Evolutionary conservation across 2,888 invertebrate genomes (phyloP), one percentile per base, ranked within the genome.

Genomic region (Byasa hedistus): DNA sequence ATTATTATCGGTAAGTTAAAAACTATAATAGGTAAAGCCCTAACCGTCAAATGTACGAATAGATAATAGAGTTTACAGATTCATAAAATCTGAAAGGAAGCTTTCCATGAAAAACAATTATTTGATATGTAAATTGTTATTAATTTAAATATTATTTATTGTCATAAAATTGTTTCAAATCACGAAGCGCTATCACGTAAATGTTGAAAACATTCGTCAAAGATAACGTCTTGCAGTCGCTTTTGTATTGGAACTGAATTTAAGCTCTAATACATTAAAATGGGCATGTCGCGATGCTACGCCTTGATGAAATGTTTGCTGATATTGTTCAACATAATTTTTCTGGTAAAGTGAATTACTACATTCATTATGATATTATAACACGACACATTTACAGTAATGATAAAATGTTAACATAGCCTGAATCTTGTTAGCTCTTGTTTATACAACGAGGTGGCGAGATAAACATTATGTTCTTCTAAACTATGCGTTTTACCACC

Each of bases 281-380:
- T 95, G 95, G 94, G 94, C 77, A 91, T 95, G 84, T 93, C 94
- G 71, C 93, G 94, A 72, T 96, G 95, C 87, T 95, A 95, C 83
- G 93, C 93, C 65, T 84, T 94, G 76, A 93, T 95, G 87, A 95
- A 95, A 84, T 95, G 94, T 84, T 89, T 95, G 75, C 93, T 96
- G 76, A 93, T 96, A 72, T 85, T 95, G 71, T 93, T 95, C 76
- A 96, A 95, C 83, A 91, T 95, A 67, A 89, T 96, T 80, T 95
- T 95, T 88, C 93, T 95, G 94, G 96, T 96, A 90, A 94, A 60
- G 21, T 15, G 19, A 32, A 22, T 32, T 32, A 22, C 7, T 32
- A 12, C 21, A n/a, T 56, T n/a, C 23, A 54, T 54, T 54, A 54
- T 12, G 4, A 22, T 22, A 22, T 22, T 10, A 52, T 52, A 52